Conservation (phyloP, 1,140 invertebrate species). For the Aphelinus atriplicis region DNA sequence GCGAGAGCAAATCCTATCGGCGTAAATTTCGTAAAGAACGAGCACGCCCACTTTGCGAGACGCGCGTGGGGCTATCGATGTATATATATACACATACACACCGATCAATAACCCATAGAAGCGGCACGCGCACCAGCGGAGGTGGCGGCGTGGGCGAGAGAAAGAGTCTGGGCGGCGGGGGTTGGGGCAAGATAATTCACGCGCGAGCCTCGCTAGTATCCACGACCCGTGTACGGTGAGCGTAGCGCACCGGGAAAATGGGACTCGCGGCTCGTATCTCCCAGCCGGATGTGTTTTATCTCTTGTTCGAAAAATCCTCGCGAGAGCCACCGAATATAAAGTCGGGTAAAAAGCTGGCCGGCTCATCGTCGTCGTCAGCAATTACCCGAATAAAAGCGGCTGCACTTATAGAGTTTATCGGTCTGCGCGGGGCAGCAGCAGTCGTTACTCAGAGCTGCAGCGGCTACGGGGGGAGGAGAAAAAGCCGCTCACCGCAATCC, state of each 20-base stretch:
- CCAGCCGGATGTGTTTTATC: conserved; percentile 11
- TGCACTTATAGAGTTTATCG: conserved; percentile 37
- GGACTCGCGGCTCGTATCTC: not conserved
- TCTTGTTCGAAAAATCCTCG: conserved; percentile 21
- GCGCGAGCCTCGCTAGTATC: too few relatives aligned
- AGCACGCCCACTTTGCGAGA: too few relatives aligned
- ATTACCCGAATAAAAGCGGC: conserved; percentile 36
- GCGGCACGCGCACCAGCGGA: not conserved
- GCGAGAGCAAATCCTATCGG: too few relatives aligned
- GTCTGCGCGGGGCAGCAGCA: not conserved
- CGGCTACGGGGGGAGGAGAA: not conserved
- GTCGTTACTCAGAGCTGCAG: too few relatives aligned
- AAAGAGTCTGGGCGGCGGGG: not conserved
- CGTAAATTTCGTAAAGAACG: too few relatives aligned
- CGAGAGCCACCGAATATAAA: conserved; percentile 28
- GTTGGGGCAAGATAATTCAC: not conserved
- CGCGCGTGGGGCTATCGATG: too few relatives aligned
- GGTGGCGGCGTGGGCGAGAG: conserved; percentile 18
- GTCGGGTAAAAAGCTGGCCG: conserved; percentile 30
- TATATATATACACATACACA: conserved; percentile 33
- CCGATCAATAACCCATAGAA: conserved; percentile 49
- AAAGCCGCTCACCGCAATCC: conserved; percentile 32
- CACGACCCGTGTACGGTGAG: too few relatives aligned
- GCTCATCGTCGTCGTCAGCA: not conserved
- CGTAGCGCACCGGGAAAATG: not conserved